Evolutionary conservation across 2,797 vertebrate genomes (phyloP).

Genomic region (Glossophaga mutica): DNA sequence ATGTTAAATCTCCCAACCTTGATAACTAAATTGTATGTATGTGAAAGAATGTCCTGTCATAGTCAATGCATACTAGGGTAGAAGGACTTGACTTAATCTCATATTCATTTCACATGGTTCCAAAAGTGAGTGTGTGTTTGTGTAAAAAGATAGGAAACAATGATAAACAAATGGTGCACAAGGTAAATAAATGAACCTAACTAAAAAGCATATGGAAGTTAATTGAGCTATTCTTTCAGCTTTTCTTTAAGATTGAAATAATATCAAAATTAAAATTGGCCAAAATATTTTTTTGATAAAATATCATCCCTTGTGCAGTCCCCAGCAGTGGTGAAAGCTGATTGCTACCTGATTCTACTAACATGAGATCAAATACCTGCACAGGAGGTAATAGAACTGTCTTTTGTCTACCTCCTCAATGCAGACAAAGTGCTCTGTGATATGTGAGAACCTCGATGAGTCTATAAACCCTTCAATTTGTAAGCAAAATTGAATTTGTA

Average conservation of each 20-base stretch:
- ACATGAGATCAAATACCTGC: fast-evolving
- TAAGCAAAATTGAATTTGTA: not conserved
- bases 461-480: not conserved
- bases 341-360: not conserved
- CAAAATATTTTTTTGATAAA: not conserved
- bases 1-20: not conserved
- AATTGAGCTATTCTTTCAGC: too few relatives aligned
- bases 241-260: not conserved
- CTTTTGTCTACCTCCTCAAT: not conserved
- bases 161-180: not conserved
- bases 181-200: not conserved
- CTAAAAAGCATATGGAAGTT: not conserved
- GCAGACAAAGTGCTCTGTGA: too few relatives aligned
- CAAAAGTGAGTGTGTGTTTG: not conserved
- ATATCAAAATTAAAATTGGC: not conserved
- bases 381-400: not conserved
- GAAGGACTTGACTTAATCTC: not conserved
- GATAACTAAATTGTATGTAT: too few relatives aligned
- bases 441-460: fast-evolving
- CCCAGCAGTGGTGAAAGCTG: not conserved
- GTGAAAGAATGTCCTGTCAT: not conserved
- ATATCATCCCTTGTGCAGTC: not conserved
- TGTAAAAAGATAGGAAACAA: not conserved
- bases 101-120: not conserved
- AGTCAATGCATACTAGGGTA: not conserved